Conservation (phyloP, 92 coral and sea anemone species). For the Phenganax marumi region DNA sequence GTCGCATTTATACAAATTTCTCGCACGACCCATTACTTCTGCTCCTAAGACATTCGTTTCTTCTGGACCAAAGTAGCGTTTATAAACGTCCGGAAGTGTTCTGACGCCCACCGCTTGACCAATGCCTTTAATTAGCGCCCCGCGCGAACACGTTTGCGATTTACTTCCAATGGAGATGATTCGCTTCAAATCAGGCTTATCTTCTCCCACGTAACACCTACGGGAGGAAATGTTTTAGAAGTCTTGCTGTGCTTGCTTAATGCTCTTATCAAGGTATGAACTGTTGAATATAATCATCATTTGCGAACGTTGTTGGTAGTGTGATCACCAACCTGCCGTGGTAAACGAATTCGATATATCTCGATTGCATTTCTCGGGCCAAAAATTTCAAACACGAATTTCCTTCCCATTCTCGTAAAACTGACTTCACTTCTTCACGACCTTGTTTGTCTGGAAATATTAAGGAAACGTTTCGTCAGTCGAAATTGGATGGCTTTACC, state of each 20-base stretch:
- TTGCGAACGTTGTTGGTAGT: not conserved
- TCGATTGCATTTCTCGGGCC: conserved; percentile 26
- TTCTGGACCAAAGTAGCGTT: conserved; percentile 46
- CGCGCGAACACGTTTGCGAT: conserved; percentile 31
- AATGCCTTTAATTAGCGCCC: conserved; percentile 38
- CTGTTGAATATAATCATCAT: too few species aligned
- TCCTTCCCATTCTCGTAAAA: conserved; percentile 39
- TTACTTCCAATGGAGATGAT: conserved; percentile 30
- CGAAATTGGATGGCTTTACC: not conserved
- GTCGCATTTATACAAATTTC: conserved; percentile 36
- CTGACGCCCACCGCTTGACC: conserved; percentile 30
- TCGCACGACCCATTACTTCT: conserved; percentile 41
- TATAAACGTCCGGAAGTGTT: conserved; percentile 33
- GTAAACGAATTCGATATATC: conserved; percentile 26
- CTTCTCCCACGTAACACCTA: conserved; percentile 31
- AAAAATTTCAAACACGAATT: conserved; percentile 37
- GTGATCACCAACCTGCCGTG: conserved; percentile 7
- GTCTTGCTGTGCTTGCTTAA: not conserved
- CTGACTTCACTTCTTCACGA: conserved; percentile 37
- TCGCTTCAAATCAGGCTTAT: conserved; percentile 1
- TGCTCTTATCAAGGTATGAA: not conserved
- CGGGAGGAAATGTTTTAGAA: not conserved
- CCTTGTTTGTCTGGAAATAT: conserved; percentile 15
- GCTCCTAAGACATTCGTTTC: conserved; percentile 37
- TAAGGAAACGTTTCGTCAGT: not conserved